Evolutionary conservation across 2,113 vertebrate genomes (phyloP).

Genomic region (Rhineura floridana): DNA sequence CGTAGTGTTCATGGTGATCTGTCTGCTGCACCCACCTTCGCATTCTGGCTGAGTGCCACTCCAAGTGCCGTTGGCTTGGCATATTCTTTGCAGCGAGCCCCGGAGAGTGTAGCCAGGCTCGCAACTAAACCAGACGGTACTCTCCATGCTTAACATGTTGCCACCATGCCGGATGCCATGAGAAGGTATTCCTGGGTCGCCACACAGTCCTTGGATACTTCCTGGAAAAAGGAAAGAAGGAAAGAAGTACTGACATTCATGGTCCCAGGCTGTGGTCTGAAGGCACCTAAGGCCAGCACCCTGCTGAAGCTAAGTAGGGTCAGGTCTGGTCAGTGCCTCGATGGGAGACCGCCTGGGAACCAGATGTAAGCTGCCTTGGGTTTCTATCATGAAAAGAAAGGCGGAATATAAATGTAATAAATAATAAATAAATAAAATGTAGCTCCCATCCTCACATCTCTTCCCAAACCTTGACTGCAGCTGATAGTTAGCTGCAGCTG

Average conservation of each 20-base stretch:
- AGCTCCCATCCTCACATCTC: accelerated
- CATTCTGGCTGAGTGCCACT: constrained; percentile 91
- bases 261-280: no score
- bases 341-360: no score
- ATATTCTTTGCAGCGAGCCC: constrained; percentile 89
- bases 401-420: no score
- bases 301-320: no score
- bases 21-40: constrained; percentile 76
- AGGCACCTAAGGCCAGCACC: no score
- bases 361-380: no score
- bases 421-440: accelerated
- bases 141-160: constrained; percentile 79
- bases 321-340: no score
- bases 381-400: no score
- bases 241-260: accelerated
- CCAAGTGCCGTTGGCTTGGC: constrained; percentile 88
- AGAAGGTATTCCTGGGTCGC: constrained; percentile 90
- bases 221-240: constrained; percentile 73
- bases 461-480: not conserved
- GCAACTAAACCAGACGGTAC: constrained; percentile 90
- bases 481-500: not conserved
- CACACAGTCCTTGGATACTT: constrained; percentile 84
- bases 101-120: constrained; percentile 88
- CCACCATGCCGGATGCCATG: constrained; percentile 93
- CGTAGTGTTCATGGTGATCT: not conserved